A percentile compares a stretch with the other conserved stretches of the same genome.
Evolutionary conservation across 2,888 invertebrate genomes (phyloP).

Genomic region (Acheta domesticus): DNA sequence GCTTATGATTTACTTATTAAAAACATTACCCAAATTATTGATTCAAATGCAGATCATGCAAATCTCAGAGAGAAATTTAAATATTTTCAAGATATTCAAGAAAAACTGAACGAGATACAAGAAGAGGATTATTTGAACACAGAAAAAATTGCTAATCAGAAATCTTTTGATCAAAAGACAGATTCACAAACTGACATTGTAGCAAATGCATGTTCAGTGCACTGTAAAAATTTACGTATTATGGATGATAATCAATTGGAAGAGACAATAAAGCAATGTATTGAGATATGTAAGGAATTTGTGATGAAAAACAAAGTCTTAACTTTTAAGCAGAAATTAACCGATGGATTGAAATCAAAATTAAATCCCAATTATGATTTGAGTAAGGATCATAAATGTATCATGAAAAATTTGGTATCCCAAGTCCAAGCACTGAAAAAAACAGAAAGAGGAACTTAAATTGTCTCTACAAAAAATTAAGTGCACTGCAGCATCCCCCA

Average conservation of each 20-base stretch:
- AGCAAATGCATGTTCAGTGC: constrained; percentile 37
- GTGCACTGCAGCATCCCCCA: too few relatives aligned
- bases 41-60: constrained; percentile 34
- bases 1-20: constrained; percentile 59
- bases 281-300: constrained; percentile 49
- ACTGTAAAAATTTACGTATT: constrained; percentile 43
- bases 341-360: constrained; percentile 61
- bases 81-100: constrained; percentile 47
- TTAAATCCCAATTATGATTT: constrained; percentile 50
- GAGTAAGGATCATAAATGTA: constrained; percentile 54
- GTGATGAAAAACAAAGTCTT: constrained; percentile 51
- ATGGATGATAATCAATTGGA: constrained; percentile 62
- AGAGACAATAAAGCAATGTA: constrained; percentile 64
- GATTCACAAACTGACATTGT: constrained; percentile 46
- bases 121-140: constrained; percentile 57
- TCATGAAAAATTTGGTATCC: constrained; percentile 61
- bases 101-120: constrained; percentile 43
- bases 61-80: constrained; percentile 29
- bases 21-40: constrained; percentile 50
- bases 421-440: constrained; percentile 67
- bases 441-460: constrained; percentile 69
- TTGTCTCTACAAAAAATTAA: constrained; percentile 60
- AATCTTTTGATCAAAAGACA: constrained; percentile 43
- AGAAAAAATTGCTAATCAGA: constrained; percentile 46
- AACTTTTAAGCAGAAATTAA: constrained; percentile 62